phyloP scores from a whole-genome alignment of 2,797 vertebrate species.

The Tapirus indicus region DNA sequence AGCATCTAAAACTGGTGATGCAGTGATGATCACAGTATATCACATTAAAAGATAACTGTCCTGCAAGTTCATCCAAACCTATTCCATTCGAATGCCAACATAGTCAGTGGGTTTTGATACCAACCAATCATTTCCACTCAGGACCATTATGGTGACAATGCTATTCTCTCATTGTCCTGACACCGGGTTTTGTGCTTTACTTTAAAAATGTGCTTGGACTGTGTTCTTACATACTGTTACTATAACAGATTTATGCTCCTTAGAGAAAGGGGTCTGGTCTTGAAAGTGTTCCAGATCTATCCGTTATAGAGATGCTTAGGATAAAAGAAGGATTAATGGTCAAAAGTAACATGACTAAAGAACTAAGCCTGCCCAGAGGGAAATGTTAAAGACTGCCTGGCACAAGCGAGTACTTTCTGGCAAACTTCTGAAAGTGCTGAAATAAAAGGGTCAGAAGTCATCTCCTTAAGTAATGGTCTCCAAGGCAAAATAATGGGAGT shows the following conservation, averaged over 20 bases:
- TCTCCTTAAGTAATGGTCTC: conserved; percentile 85
- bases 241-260: conserved; percentile 78
- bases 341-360: conserved; percentile 83
- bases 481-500: conserved; percentile 79
- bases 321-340: conserved; percentile 85
- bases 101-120: neutral
- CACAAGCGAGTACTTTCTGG: conserved; percentile 84
- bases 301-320: conserved; percentile 79
- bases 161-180: neutral
- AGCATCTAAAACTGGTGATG: neutral
- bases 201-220: conserved; percentile 28
- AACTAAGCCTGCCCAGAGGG: conserved; percentile 76
- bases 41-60: neutral
- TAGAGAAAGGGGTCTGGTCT: conserved; percentile 67
- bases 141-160: neutral
- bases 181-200: neutral
- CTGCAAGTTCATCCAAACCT: neutral
- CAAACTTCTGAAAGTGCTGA: conserved; percentile 84
- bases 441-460: conserved; percentile 86
- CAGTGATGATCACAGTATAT: neutral
- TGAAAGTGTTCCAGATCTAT: conserved; percentile 83
- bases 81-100: neutral
- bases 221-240: conserved; percentile 12
- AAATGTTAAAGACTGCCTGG: conserved; percentile 80
- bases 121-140: neutral